phyloP scores from a whole-genome alignment of 1,140 invertebrate species.

The Ostrea denselamellosa region DNA sequence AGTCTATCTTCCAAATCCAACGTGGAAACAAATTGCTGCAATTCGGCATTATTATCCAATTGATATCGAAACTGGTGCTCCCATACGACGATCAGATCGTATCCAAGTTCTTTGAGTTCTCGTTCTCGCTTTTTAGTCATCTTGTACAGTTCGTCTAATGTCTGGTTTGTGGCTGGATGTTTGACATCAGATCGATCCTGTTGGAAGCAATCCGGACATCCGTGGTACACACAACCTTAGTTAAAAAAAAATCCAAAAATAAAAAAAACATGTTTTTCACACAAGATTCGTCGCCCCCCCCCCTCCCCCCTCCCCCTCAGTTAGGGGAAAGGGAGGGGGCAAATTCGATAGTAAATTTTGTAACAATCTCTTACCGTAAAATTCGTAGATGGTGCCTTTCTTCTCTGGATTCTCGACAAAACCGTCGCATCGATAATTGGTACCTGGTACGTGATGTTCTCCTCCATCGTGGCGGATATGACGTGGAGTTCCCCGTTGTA shows the following conservation, averaged over 20 bases:
- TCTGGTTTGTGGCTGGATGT: conserved; percentile 41
- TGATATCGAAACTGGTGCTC: conserved; percentile 50
- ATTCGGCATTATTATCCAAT: conserved; percentile 13
- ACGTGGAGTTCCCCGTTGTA: not conserved
- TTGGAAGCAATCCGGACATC: conserved; percentile 51
- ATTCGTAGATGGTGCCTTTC: conserved; percentile 50
- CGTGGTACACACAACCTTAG: conserved; percentile 50
- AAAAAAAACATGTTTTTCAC: not conserved
- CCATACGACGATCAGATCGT: conserved; percentile 45
- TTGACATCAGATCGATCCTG: conserved; percentile 40
- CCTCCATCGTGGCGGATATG: conserved; percentile 51
- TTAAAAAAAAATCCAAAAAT: conserved; percentile 13
- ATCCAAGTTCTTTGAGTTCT: not conserved
- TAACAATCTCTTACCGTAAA: conserved; percentile 39
- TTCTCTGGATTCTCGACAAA: conserved; percentile 42
- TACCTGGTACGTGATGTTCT: conserved; percentile 40
- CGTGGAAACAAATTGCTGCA: conserved; percentile 35
- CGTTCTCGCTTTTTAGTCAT: conserved; percentile 39
- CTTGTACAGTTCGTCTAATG: conserved; percentile 49
- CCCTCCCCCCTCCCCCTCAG: conserved; percentile 32
- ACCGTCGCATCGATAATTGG: conserved; percentile 50
- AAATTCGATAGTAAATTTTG: conserved; percentile 29
- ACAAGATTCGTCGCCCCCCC: conserved; percentile 15
- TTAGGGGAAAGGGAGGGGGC: conserved; percentile 44
- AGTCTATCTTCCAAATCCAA: conserved; percentile 44